phyloP scores from a whole-genome alignment of 2,113 vertebrate genomes.

The Tragelaphus buxtoni region DNA sequence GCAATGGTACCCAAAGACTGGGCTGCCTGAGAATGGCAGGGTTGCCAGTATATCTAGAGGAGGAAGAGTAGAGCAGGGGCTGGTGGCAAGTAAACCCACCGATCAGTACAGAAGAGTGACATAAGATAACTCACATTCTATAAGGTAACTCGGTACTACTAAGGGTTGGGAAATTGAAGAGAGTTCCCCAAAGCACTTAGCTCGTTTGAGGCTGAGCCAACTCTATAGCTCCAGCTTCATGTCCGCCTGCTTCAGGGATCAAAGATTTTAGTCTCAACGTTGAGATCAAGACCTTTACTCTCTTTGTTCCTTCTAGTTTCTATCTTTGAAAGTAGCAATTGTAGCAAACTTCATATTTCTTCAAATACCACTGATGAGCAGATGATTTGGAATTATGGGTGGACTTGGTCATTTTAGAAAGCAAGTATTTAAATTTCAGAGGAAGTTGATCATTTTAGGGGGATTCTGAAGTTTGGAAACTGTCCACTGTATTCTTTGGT shows the following conservation, averaged over 20 bases:
- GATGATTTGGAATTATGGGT: not conserved
- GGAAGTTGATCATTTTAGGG: not conserved
- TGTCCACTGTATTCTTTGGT: not conserved
- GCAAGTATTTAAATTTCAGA: not conserved
- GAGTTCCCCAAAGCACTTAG: not conserved
- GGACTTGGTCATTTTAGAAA: not conserved
- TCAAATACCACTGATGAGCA: not conserved
- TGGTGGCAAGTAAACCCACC: not conserved
- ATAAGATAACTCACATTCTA: not conserved
- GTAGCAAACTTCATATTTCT: not conserved
- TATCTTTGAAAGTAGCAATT: not conserved
- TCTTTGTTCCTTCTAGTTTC: not conserved
- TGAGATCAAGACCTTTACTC: not conserved
- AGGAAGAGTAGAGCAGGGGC: not conserved
- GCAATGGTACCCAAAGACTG: accelerated
- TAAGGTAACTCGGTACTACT: not conserved
- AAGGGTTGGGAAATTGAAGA: not conserved
- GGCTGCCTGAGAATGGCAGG: not conserved
- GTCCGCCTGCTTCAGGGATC: not conserved
- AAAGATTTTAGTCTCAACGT: not conserved
- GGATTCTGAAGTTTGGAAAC: not conserved
- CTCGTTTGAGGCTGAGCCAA: not conserved
- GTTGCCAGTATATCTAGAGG: not conserved
- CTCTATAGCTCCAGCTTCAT: not conserved
- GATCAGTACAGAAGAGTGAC: not conserved